Percentiles rank a stretch among this genome's conserved stretches.
These are phyloP conservation scores for Anarsia innoxiella DNA, from an alignment of 2,888 invertebrate species.

Conservation along the genomic window DNA sequence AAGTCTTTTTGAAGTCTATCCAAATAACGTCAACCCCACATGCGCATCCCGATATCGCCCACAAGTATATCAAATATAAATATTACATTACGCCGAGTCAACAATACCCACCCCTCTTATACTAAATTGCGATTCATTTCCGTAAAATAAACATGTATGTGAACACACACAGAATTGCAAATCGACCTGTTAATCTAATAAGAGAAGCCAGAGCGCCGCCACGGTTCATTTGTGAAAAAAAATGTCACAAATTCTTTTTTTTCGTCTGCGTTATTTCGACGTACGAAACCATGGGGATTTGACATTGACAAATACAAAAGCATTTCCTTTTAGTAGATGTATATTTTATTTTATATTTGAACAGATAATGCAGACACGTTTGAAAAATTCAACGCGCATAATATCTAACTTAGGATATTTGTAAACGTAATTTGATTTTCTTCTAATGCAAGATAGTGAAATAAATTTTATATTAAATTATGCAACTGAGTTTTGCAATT, in stretches of 20 bases:
- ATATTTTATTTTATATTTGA: constrained; percentile 57
- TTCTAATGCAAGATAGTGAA: neutral
- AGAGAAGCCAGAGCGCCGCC: constrained; percentile 48
- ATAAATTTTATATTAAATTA: constrained; percentile 3
- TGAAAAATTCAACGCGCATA: constrained; percentile 25
- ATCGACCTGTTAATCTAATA: constrained; percentile 75
- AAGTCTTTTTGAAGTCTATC: too few relatives aligned
- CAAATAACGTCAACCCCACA: constrained; percentile 1
- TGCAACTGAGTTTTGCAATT: constrained; percentile 1
- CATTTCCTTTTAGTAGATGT: constrained; percentile 56
- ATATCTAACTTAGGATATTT: constrained; percentile 4
- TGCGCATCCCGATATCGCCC: constrained; percentile 10
- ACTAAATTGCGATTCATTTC: constrained; percentile 69
- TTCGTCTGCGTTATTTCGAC: constrained; percentile 37
- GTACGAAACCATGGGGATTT: constrained; percentile 39
- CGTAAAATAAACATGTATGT: constrained; percentile 70
- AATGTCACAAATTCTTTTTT: constrained; percentile 58
- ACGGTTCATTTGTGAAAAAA: constrained; percentile 72
- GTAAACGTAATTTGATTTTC: neutral
- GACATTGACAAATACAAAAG: constrained; percentile 72
- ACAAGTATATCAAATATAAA: constrained; percentile 31
- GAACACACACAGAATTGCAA: constrained; percentile 70
- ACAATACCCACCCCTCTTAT: constrained; percentile 49
- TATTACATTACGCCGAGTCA: constrained; percentile 50
- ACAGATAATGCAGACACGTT: constrained; percentile 60